Base-by-base conservation (phyloP, 2,113 vertebrate species). In the Nesogale talazaci region DNA sequence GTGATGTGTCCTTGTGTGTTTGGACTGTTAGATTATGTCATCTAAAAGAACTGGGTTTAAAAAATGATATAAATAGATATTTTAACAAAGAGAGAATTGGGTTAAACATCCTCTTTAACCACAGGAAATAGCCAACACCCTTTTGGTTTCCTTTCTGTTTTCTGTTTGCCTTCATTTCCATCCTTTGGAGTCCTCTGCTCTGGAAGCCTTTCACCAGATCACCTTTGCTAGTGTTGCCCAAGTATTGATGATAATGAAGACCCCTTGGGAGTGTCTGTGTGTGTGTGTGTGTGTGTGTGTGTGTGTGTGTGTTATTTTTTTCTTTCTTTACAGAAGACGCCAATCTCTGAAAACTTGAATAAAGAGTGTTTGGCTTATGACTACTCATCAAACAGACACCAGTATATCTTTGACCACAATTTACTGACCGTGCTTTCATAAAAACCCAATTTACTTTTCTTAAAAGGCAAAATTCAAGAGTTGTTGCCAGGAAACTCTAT, bases 381-480 rank as follows among this genome's bases (percentile, higher is more conserved):
- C 31, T 75, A 1, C n/a, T 52, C 29, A 61, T 69, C 22, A 38
- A 27, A 42, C 11, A 14, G 59, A 11, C 34, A 19, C 25, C 36
- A 27, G 1, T 46, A 67, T 22, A 9, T 52, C 7, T 7, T 29
- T n/a, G n/a, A 11, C 75, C 9, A 15, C 2, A 6, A 6, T 38
- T 75, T 38, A 19, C 61, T 61, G n/a, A 6, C 82, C 40, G 34
- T 1, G 0, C 16, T 40, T 57, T 52, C 57, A 11, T 38, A 31
- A 81, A 57, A 34, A 36, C 16, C 27, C 46, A 27, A 65, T 34
- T 12, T 94, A 0, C 31, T 88, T 92, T 94, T 40, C 70, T 22
- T 2, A 52, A 86, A 96, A 99, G 99, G 98, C 95, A 99, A 99
- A 98, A 99, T 99, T 86, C 97, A 97, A 96, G 98, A 99, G 27